Evolutionary conservation across 1,140 invertebrate genomes (phyloP), one percentile per base, ranked within the genome.

Genomic region (Bicyclus anynana): DNA sequence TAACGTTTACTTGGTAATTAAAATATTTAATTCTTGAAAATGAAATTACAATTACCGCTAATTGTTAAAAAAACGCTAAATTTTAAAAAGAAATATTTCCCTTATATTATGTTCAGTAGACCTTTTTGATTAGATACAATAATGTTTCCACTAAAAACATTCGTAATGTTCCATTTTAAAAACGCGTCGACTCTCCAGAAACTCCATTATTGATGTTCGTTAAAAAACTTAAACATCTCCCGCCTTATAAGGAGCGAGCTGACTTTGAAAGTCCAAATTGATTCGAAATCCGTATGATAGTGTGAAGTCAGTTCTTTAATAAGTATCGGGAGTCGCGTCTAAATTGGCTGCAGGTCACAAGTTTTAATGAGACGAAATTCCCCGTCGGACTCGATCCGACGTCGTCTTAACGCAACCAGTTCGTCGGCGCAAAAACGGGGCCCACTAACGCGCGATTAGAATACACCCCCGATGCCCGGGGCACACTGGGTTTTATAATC

Each of bases 341-440:
- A 80, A 86, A 85, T 84, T 84, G 83, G 77, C 79, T 81, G 69
- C 77, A 71, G 83, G 83, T 85, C 78, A 74, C 81, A 87, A 87
- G 74, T 87, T 87, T 87, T 86, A 87, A 87, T 86, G 83, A 86
- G 82, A 77, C 80, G 54, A 86, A 86, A 87, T 87, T 87, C 84
- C 69, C 75, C 70, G 75, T 78, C 76, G 62, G 67, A 67, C 63
- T 62, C 72, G 78, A 75, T 76, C 72, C 76, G 73, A 72, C 81
- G 67, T 76, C 77, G 77, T 77, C 74, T 83, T 77, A 87, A 87
- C 81, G 82, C 84, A 83, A 85, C 80, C 82, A 83, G 81, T 85
- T 87, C 84, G 84, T 87, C 85, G 84, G 78, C 72, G 72, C 79
- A 87, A 87, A 87, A 85, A 84, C 82, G 78, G 71, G 69, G 63